Conservation (phyloP, 2,113 vertebrate genomes). For the Osmerus mordax region DNA sequence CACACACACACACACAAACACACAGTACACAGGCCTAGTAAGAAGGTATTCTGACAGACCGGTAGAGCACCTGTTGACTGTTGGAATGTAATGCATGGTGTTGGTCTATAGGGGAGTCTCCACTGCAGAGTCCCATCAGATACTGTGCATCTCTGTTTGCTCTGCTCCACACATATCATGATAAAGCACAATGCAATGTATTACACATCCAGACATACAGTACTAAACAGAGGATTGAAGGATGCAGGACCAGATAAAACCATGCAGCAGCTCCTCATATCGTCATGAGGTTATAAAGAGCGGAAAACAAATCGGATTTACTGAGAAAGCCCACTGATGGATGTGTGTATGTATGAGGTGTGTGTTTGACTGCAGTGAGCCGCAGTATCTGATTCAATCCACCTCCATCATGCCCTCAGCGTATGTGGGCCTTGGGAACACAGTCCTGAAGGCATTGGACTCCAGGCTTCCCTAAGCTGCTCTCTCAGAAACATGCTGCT, state of each 20-base stretch:
- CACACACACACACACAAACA: slow-evolving; percentile 11
- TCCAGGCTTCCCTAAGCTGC: not conserved
- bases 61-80: slow-evolving; percentile 10
- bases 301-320: not conserved
- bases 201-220: not conserved
- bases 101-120: not conserved
- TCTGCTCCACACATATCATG: not conserved
- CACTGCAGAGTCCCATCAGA: not conserved
- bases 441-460: not conserved
- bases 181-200: not conserved
- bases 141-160: not conserved
- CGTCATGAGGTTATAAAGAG: not conserved
- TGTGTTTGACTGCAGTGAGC: not conserved
- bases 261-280: not conserved
- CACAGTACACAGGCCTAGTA: not conserved
- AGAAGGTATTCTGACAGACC: not conserved
- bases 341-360: slow-evolving; percentile 4
- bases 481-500: not conserved
- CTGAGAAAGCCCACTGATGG: not conserved
- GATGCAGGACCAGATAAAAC: not conserved
- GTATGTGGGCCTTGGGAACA: not conserved
- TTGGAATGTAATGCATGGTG: not conserved
- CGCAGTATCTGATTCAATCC: not conserved
- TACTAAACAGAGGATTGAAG: not conserved
- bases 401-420: not conserved